Evolutionary conservation across 92 coral and sea anemone genomes (phyloP), one percentile per base, ranked within the genome.

Genomic region (Virgularia gustaviana): DNA sequence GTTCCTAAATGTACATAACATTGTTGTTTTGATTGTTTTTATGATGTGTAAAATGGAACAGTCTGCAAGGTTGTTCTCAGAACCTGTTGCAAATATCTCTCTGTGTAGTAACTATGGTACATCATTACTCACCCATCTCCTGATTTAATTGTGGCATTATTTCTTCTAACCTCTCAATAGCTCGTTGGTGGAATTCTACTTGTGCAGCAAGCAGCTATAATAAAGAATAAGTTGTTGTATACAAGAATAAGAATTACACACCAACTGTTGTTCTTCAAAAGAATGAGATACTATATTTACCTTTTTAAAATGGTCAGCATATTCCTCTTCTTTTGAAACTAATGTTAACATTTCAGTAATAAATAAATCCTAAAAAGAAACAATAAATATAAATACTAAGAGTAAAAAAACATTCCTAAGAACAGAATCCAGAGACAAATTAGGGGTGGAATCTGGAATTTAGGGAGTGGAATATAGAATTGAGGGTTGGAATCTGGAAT

Each of bases 271-370:
- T 43, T 9, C 3, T 29, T 15, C 23, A 31, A 57, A 54, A 8
- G 27, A 0, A 49, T 61, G 7, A 5, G 41, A 36, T 2, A 60
- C 1, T 15, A 9, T 19, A 66, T 16, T 36, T 73, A 89, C 98
- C 85, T 92, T 90, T 49, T 87, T 86, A 33, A 92, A 84, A 85
- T 91, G 85, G 49, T 92, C 95, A 16, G 98, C 86, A 45, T 86
- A 92, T 53, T 92, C 96, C 64, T 87, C 87, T 84, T 92, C 98
- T 64, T 84, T 89, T 25, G 98, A 82, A 13, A 92, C 98, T 81
- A 92, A 84, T 19, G 88, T 87, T n/a, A 92, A 70, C 44, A 91
- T 85, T 56, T 92, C 98, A 27, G 98, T 92, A 15, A 95, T 86
- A 30, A 86, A 83, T 8, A 71, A 58, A 74, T 89, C 90, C 98